These are phyloP conservation scores for Thymelicus sylvestris DNA, from an alignment of 2,888 invertebrate species.

Conservation along the genomic window DNA sequence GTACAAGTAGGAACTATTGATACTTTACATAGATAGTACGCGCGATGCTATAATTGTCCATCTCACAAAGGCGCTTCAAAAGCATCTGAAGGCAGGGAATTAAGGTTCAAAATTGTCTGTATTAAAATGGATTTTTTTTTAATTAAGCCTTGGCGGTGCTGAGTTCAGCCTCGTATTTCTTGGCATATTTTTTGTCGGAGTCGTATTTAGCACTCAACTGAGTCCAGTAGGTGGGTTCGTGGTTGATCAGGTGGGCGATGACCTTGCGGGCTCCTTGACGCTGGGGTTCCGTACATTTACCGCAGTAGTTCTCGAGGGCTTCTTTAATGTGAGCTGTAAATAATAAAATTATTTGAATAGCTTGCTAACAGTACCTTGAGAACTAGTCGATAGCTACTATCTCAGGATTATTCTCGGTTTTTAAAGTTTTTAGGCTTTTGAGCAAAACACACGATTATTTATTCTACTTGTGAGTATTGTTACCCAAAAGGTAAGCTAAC, in stretches of 20 bases:
- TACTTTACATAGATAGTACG: neutral
- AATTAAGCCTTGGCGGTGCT: constrained; percentile 47
- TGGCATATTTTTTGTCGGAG: constrained; percentile 52
- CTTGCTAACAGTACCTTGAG: too few relatives aligned
- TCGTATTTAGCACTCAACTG: constrained; percentile 61
- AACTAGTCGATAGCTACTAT: too few relatives aligned
- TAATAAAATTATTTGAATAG: neutral
- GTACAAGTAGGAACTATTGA: neutral
- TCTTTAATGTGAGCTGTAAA: constrained; percentile 65
- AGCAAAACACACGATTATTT: too few relatives aligned
- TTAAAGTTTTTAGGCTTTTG: too few relatives aligned
- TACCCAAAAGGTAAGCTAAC: too few relatives aligned
- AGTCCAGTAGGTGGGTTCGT: constrained; percentile 60
- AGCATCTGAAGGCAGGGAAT: neutral
- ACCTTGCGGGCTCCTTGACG: constrained; percentile 54
- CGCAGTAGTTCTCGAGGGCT: constrained; percentile 66
- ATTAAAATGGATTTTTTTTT: neutral
- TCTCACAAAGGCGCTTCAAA: neutral
- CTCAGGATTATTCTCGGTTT: too few relatives aligned
- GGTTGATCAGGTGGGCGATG: constrained; percentile 66
- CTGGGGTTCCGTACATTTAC: constrained; percentile 65
- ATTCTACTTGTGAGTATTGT: too few relatives aligned
- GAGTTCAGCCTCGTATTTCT: constrained; percentile 56
- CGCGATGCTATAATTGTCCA: neutral
- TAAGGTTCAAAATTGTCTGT: neutral